Evolutionary conservation across 2,113 vertebrate genomes (phyloP), one percentile per base, ranked within the genome.

Genomic region (Lutjanus erythropterus): DNA sequence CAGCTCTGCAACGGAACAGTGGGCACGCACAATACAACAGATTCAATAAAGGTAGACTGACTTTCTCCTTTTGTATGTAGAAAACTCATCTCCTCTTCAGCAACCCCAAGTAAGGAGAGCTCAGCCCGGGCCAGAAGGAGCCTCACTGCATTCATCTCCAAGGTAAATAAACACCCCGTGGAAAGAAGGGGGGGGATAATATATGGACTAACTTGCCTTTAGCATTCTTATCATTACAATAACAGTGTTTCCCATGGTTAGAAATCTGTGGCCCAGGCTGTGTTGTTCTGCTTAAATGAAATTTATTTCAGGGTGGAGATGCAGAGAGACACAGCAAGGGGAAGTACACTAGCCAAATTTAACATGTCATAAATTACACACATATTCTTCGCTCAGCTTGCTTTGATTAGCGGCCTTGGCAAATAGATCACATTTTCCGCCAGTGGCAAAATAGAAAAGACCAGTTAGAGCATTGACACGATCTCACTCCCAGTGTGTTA

Each of bases 341-440:
- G 39, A 77, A 70, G 46, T 19, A 62, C 61, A 59, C 47, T 23
- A 27, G 81, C 69, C 83, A 89, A 35, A 88, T 91, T 71, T 76
- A 91, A 86, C 86, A 84, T 86, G 86, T 89, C 87, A 84, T 87
- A 89, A 92, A 91, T 90, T 86, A 90, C 84, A 86, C 77, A 87
- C 65, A 73, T 64, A 83, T 80, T 88, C 83, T 61, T 89, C 49
- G 31, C 67, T 91, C 84, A 79, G 82, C 87, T 84, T 87, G 86
- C 80, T 92, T 88, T 90, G 86, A 93, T 93, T 91, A 91, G 85
- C 64, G 19, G 56, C 70, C 37, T 61, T 29, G 68, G 85, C 75
- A 61, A 89, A 87, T 79, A 78, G 46, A 55, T 81, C 79, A 33
- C 39, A 71, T 64, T 90, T 90, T 78, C 83, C 83, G 76, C 55